Evolutionary conservation across 2,888 invertebrate genomes (phyloP).

Genomic region (Adelognathus sp.): DNA sequence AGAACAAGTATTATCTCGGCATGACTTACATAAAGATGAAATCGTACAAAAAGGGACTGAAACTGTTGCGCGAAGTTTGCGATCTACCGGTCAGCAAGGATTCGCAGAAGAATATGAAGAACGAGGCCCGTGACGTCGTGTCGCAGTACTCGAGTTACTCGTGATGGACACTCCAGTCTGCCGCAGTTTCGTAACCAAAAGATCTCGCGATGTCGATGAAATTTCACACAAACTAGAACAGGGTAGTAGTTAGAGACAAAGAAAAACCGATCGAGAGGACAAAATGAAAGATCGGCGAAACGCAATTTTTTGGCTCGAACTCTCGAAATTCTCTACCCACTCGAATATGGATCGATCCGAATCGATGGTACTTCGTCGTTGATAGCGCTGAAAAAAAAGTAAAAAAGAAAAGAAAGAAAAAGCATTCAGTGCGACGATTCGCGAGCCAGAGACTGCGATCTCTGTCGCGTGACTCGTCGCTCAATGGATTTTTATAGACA

Average conservation of each 20-base stretch:
- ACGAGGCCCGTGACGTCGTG: constrained; percentile 71
- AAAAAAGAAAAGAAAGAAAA: neutral
- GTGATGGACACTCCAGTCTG: constrained; percentile 50
- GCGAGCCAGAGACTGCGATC: neutral
- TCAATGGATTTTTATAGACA: constrained; percentile 15
- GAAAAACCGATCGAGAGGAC: neutral
- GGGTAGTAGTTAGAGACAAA: neutral
- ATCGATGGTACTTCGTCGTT: neutral
- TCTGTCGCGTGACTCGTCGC: neutral
- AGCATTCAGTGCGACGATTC: neutral
- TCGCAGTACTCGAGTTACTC: constrained; percentile 70
- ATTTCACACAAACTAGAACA: neutral
- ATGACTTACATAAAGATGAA: constrained; percentile 83
- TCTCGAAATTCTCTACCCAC: neutral
- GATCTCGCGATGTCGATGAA: neutral
- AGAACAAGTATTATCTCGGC: constrained; percentile 83
- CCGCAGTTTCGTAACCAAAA: neutral
- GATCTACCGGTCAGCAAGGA: constrained; percentile 60
- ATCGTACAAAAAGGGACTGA: constrained; percentile 81
- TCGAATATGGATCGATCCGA: neutral
- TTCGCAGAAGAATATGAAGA: constrained; percentile 66
- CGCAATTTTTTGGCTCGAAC: neutral
- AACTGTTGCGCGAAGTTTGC: constrained; percentile 80
- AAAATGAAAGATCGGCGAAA: neutral
- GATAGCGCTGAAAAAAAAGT: no score